These are phyloP conservation scores for Vipera ursinii DNA, from an alignment of 2,797 vertebrate species.

Conservation along the genomic window DNA sequence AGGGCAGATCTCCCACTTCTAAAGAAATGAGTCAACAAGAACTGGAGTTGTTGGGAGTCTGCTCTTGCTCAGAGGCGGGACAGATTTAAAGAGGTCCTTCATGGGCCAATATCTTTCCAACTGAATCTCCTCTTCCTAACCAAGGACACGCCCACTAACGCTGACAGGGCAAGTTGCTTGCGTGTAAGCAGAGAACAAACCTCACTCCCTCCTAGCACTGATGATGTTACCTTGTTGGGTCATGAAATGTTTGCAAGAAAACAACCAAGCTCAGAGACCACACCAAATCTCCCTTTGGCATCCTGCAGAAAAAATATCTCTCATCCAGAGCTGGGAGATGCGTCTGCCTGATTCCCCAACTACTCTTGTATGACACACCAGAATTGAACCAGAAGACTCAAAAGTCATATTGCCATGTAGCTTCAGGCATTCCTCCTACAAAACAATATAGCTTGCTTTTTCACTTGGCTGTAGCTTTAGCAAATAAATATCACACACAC, in stretches of 20 bases:
- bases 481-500: background rate
- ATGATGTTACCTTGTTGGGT: too few species aligned
- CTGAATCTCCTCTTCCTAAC: background rate
- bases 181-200: background rate
- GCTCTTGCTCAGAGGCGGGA: background rate
- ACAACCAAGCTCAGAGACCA: background rate
- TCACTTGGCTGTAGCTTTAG: background rate
- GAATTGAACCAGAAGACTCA: background rate
- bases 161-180: too few species aligned
- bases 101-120: background rate
- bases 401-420: background rate
- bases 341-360: background rate
- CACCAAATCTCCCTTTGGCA: background rate
- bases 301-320: background rate
- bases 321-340: background rate
- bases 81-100: background rate
- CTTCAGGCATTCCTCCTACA: background rate
- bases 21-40: background rate
- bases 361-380: background rate
- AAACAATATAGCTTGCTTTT: background rate
- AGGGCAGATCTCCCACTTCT: background rate
- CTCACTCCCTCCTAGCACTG: too few species aligned
- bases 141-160: background rate
- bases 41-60: background rate
- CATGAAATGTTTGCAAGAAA: too few species aligned